Evolutionary conservation across 37 sponge, comb jelly and placozoan genomes (phyloP).

Genomic region (Hexactinellida sp.): DNA sequence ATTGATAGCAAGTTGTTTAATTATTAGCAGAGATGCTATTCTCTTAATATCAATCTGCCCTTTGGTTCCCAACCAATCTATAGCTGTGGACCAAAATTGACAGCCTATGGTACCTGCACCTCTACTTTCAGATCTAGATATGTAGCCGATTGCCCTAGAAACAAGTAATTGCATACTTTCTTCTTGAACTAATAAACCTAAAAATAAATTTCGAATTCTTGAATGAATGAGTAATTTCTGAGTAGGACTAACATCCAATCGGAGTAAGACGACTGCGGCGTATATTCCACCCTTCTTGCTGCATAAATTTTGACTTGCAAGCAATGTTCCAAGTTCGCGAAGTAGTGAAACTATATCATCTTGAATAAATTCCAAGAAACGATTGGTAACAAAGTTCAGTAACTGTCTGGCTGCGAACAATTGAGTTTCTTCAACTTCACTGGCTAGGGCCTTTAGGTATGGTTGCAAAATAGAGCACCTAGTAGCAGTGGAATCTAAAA

Average conservation of each 20-base stretch:
- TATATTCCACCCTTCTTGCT: background rate
- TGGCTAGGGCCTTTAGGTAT: background rate
- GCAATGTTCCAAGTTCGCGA: background rate
- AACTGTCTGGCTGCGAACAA: background rate
- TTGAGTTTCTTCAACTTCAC: background rate
- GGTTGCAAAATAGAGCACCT: background rate
- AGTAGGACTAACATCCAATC: background rate
- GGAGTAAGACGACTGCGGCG: background rate
- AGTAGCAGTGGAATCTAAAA: too few species aligned
- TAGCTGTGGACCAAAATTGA: background rate
- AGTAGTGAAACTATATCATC: background rate
- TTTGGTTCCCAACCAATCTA: slow-evolving; percentile 4
- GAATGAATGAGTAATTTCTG: background rate
- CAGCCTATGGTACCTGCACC: background rate
- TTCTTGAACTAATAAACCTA: background rate
- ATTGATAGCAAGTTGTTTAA: background rate
- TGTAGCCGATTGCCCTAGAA: background rate
- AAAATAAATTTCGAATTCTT: background rate
- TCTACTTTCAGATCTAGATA: background rate
- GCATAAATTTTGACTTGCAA: background rate
- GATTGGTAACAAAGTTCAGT: background rate
- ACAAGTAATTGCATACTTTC: background rate
- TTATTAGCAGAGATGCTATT: background rate
- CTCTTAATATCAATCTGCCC: slow-evolving; percentile 13
- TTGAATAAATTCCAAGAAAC: background rate